phyloP scores from a whole-genome alignment of 2,797 vertebrate species.

The Threskiornis aethiopicus region DNA sequence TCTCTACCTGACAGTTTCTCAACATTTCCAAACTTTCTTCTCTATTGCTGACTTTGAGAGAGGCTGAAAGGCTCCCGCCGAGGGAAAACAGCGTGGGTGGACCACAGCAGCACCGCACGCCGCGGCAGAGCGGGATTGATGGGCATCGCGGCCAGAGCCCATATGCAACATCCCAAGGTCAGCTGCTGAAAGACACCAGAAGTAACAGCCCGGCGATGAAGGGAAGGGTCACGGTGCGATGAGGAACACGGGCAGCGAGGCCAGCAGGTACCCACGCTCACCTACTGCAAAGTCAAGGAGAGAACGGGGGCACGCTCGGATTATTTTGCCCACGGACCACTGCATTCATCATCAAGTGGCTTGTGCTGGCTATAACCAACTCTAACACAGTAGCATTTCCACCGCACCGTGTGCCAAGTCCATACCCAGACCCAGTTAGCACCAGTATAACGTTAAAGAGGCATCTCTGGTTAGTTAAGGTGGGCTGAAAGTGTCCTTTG shows the following conservation, averaged over 20 bases:
- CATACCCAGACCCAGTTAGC: not conserved
- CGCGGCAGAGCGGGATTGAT: not conserved
- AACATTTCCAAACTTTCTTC: not conserved
- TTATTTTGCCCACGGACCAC: accelerated
- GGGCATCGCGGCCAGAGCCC: not conserved
- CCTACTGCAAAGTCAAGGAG: not conserved
- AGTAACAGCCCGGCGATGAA: not conserved
- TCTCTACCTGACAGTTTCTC: not conserved
- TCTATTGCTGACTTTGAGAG: not conserved
- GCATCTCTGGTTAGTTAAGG: not conserved
- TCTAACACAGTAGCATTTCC: accelerated
- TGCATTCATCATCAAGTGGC: not conserved
- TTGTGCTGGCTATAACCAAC: accelerated
- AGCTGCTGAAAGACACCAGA: not conserved
- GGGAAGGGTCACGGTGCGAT: not conserved
- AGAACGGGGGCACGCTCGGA: accelerated
- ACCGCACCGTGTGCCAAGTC: accelerated
- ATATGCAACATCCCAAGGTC: not conserved
- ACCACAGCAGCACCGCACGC: not conserved
- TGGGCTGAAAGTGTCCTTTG: not conserved
- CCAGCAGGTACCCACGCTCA: not conserved
- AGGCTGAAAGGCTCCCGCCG: not conserved
- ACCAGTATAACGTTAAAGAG: too few relatives aligned
- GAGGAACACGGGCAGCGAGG: not conserved
- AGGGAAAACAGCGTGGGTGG: not conserved